These are phyloP conservation scores for Palloptera scutellata DNA, from an alignment of 2,888 invertebrate species.

Conservation along the genomic window DNA sequence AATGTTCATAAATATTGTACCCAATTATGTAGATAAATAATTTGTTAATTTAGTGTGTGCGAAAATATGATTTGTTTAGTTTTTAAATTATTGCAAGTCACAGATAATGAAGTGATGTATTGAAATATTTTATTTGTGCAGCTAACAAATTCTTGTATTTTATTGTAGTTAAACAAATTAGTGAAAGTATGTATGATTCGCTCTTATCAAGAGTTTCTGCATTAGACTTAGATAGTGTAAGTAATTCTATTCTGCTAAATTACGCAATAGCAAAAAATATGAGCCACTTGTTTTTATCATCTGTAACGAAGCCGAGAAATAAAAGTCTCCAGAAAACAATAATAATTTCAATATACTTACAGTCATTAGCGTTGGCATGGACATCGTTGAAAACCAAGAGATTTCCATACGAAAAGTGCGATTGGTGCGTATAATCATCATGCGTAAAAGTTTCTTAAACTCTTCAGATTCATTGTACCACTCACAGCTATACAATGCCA, in stretches of 20 bases:
- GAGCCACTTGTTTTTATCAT: constrained; percentile 56
- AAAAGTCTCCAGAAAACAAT: neutral
- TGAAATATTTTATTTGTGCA: no score
- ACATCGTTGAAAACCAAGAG: constrained; percentile 57
- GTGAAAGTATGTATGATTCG: no score
- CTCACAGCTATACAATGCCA: constrained; percentile 49
- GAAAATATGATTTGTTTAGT: no score
- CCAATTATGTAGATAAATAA: no score
- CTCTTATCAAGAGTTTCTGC: no score
- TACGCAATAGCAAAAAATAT: constrained; percentile 53
- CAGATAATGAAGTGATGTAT: no score
- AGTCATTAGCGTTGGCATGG: constrained; percentile 52
- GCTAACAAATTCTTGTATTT: no score
- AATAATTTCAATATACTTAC: constrained; percentile 42
- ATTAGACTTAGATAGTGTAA: no score
- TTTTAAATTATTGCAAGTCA: no score
- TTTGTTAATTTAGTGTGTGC: no score
- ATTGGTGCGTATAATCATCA: constrained; percentile 57
- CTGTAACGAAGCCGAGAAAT: constrained; percentile 42
- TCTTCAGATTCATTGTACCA: constrained; percentile 53
- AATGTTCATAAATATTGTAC: no score
- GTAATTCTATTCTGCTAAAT: constrained; percentile 41
- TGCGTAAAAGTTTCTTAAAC: constrained; percentile 49
- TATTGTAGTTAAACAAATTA: no score
- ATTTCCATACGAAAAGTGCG: constrained; percentile 46